These are phyloP conservation scores for Butorides virescens DNA, from an alignment of 2,113 vertebrate species.

Conservation along the genomic window DNA sequence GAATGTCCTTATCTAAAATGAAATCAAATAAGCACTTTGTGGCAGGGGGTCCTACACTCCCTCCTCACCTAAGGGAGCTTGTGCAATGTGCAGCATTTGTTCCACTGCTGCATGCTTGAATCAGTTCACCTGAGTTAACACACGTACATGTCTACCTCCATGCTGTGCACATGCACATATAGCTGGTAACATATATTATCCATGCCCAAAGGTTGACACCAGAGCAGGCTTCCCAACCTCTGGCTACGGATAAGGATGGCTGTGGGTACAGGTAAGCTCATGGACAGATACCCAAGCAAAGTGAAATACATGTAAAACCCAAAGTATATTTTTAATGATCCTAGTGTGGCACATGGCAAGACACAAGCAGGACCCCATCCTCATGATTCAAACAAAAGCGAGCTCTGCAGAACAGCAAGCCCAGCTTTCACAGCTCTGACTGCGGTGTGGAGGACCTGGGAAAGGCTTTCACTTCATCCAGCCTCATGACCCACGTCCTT, in stretches of 20 bases:
- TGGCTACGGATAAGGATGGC: rapidly evolving
- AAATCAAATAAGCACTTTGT: conserved; percentile 43
- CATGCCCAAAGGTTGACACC: not conserved
- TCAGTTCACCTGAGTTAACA: not conserved
- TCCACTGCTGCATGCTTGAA: not conserved
- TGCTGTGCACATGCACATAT: rapidly evolving
- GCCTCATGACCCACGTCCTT: not conserved
- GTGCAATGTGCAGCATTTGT: not conserved
- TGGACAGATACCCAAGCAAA: not conserved
- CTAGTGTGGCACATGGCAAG: rapidly evolving
- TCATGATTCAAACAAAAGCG: not conserved
- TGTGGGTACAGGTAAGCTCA: not conserved
- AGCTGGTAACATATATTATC: too few relatives aligned
- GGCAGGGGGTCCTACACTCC: not conserved
- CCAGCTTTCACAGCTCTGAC: not conserved
- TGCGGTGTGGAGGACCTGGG: not conserved
- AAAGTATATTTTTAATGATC: not conserved
- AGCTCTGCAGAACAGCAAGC: not conserved
- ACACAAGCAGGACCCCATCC: not conserved
- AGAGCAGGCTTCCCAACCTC: not conserved
- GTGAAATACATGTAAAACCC: not conserved
- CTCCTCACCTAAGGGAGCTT: not conserved
- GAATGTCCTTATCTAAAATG: conserved; percentile 57
- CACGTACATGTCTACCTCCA: rapidly evolving
- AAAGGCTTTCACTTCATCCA: not conserved